phyloP scores from a whole-genome alignment of 2,113 vertebrate species.

The Ariopsis seemanni region DNA sequence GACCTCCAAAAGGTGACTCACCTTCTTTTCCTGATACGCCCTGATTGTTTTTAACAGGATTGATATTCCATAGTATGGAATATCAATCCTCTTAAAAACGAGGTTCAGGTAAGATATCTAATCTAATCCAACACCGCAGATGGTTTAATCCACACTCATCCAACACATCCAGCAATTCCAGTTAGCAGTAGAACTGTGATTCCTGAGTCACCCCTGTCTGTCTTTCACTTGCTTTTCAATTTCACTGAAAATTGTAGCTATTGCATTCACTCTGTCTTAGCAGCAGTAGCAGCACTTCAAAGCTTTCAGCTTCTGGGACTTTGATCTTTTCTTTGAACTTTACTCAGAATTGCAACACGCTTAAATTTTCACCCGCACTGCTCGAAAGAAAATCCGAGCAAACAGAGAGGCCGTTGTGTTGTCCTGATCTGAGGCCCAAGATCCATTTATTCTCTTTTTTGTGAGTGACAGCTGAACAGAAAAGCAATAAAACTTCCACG shows the following conservation, averaged over 20 bases:
- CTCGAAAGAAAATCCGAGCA: slow-evolving; percentile 11
- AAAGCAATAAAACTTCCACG: slow-evolving; percentile 28
- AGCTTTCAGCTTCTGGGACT: slow-evolving; percentile 18
- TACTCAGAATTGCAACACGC: neutral
- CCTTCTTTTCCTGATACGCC: no score
- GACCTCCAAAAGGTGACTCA: no score
- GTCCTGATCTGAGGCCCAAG: neutral
- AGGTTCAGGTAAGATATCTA: neutral
- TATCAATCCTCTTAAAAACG: no score
- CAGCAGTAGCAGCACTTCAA: slow-evolving; percentile 9
- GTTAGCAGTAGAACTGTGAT: neutral
- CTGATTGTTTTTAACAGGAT: no score
- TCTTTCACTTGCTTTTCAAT: neutral
- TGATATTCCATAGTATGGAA: no score
- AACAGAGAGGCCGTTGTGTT: slow-evolving; percentile 25
- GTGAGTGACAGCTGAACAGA: slow-evolving; percentile 32
- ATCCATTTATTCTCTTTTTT: slow-evolving; percentile 4
- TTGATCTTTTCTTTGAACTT: slow-evolving; percentile 41
- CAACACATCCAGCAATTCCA: neutral
- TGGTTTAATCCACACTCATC: neutral
- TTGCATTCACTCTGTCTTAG: neutral
- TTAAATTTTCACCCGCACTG: neutral
- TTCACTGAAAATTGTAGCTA: slow-evolving; percentile 4
- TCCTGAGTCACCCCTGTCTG: neutral
- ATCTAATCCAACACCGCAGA: neutral